phyloP scores from a whole-genome alignment of 2,797 vertebrate species.

The Gila robusta region DNA sequence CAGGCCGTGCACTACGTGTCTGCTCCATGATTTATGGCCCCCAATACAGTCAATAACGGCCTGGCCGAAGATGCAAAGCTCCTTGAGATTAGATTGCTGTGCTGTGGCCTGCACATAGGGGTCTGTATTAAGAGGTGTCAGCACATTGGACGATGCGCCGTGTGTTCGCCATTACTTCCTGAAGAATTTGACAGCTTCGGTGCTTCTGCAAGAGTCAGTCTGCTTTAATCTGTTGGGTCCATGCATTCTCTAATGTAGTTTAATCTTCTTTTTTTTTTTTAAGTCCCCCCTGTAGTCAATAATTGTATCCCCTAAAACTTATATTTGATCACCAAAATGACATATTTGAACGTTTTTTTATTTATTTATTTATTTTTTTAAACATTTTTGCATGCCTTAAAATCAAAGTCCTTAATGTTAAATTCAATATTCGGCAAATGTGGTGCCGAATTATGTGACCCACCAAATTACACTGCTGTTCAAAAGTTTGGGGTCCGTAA shows the following conservation, averaged over 20 bases:
- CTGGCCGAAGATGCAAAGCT: slow-evolving; percentile 66
- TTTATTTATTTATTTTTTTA: too few species aligned
- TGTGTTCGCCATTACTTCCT: slow-evolving; percentile 31
- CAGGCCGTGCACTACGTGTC: slow-evolving; percentile 56
- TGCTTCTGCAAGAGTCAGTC: slow-evolving; percentile 1
- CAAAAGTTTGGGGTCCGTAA: too few species aligned
- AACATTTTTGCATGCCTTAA: too few species aligned
- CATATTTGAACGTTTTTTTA: too few species aligned
- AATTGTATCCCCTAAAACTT: too few species aligned
- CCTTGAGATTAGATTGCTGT: slow-evolving; percentile 64
- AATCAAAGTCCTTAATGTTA: too few species aligned
- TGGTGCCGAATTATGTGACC: too few species aligned
- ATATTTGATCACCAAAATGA: too few species aligned
- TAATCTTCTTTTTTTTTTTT: background rate
- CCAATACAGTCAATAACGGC: slow-evolving; percentile 77
- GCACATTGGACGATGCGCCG: slow-evolving; percentile 31
- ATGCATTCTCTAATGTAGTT: background rate
- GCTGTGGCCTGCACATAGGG: slow-evolving; percentile 55
- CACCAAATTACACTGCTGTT: too few species aligned
- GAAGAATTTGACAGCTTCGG: slow-evolving; percentile 31
- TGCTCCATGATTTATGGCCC: slow-evolving; percentile 76
- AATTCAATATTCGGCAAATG: too few species aligned
- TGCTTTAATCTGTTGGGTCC: background rate
- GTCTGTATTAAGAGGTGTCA: slow-evolving; percentile 68
- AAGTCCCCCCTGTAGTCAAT: too few species aligned